A percentile compares a stretch with the other conserved stretches of the same genome.
phyloP scores from a whole-genome alignment of 1,140 invertebrate genomes.

The Drosophila mauritiana region DNA sequence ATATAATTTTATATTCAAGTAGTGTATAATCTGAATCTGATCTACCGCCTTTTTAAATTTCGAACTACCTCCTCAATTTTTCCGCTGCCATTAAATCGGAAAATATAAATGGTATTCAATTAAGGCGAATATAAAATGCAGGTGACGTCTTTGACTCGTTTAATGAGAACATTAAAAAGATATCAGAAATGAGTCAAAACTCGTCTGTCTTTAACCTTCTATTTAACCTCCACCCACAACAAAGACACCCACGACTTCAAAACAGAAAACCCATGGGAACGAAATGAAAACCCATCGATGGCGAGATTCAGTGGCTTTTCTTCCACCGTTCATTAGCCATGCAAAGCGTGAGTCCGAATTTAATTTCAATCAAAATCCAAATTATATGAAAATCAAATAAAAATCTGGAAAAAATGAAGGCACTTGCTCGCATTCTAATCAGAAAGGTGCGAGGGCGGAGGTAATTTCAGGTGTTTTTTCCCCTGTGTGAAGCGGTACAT shows the following conservation, averaged over 20 bases:
- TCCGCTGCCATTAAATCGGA: slow-evolving; percentile 1
- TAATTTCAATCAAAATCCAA: slow-evolving; percentile 80
- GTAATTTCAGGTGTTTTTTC: slow-evolving; percentile 8
- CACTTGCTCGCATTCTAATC: slow-evolving; percentile 41
- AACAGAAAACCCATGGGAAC: slow-evolving; percentile 25
- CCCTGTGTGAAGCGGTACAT: slow-evolving; percentile 53
- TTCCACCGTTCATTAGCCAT: slow-evolving; percentile 50
- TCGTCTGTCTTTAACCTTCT: slow-evolving; percentile 17
- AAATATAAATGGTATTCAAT: slow-evolving; percentile 2
- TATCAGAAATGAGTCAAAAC: slow-evolving; percentile 69
- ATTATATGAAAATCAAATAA: slow-evolving; percentile 79
- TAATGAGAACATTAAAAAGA: slow-evolving; percentile 74
- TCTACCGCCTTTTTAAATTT: not conserved
- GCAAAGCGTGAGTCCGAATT: slow-evolving; percentile 65
- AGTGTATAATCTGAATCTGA: not conserved
- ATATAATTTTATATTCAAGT: too few relatives aligned
- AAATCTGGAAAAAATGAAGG: slow-evolving; percentile 58
- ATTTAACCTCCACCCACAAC: slow-evolving; percentile 1
- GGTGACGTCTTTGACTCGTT: slow-evolving; percentile 44
- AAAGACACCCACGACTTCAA: slow-evolving; percentile 33
- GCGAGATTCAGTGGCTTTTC: slow-evolving; percentile 33
- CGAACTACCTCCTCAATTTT: not conserved
- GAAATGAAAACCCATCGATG: slow-evolving; percentile 19
- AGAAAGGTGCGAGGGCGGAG: not conserved
- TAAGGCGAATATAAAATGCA: slow-evolving; percentile 45